A percentile compares a stretch with the other conserved stretches of the same genome.
phyloP scores from a whole-genome alignment of 2,113 vertebrate species.

The Daboia siamensis region DNA sequence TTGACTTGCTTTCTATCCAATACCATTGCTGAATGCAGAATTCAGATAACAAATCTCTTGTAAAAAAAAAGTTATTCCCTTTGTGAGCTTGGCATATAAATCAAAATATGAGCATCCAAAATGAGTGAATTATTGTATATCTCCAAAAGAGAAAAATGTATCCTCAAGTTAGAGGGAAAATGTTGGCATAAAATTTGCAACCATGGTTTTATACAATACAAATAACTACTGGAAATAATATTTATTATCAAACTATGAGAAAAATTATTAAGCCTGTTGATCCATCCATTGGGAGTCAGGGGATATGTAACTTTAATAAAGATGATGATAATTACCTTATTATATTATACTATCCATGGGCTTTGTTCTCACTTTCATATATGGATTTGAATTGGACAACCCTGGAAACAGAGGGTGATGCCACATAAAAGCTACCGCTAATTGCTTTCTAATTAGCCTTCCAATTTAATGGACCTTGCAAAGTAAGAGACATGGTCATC shows the following conservation, averaged over 20 bases:
- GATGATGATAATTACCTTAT: background rate
- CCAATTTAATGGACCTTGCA: background rate
- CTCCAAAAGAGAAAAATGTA: background rate
- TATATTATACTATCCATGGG: background rate
- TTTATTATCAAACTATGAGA: background rate
- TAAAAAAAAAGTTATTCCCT: background rate
- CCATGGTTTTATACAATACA: background rate
- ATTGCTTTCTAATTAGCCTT: background rate
- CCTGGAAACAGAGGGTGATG: background rate
- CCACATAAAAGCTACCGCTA: background rate
- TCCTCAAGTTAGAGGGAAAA: background rate
- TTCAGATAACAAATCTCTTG: background rate
- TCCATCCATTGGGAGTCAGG: background rate
- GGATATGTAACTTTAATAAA: background rate
- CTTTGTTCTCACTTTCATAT: background rate
- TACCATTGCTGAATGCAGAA: background rate
- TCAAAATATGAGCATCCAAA: background rate
- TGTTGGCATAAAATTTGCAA: background rate
- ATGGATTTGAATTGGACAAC: background rate
- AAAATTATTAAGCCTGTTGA: background rate
- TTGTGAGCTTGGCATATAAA: background rate
- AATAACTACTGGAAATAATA: background rate
- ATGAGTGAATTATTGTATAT: background rate
- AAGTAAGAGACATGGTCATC: background rate
- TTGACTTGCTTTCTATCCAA: background rate